These are phyloP conservation scores for Pandion haliaetus DNA, from an alignment of 2,113 vertebrate genomes.

Conservation along the genomic window DNA sequence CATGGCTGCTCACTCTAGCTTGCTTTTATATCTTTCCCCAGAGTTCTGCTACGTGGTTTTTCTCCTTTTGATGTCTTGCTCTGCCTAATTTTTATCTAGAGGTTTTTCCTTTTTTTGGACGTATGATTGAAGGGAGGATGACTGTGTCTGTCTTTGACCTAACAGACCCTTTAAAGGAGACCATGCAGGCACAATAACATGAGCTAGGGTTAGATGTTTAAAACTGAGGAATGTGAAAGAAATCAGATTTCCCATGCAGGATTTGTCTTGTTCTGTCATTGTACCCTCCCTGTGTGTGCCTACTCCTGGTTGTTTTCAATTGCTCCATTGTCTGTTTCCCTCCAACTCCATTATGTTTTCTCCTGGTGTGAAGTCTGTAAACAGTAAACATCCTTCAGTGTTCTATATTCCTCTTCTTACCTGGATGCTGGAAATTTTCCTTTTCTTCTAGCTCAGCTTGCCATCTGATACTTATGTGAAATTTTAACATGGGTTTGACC, in stretches of 20 bases:
- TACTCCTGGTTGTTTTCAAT: neutral
- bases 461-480: neutral
- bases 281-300: neutral
- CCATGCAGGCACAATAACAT: neutral
- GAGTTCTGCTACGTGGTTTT: neutral
- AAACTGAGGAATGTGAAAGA: neutral
- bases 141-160: neutral
- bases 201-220: neutral
- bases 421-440: neutral
- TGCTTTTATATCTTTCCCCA: neutral
- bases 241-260: neutral
- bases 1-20: neutral
- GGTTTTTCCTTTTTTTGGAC: neutral
- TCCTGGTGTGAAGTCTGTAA: neutral
- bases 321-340: neutral
- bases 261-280: neutral
- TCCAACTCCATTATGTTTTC: fast-evolving
- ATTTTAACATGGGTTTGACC: neutral
- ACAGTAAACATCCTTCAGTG: neutral
- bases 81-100: neutral
- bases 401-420: neutral
- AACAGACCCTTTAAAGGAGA: neutral
- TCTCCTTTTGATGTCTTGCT: neutral
- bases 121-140: neutral
- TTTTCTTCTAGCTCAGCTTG: neutral